Percentiles rank a stretch among this genome's conserved stretches.
Conservation (phyloP, 1,140 invertebrate genomes). For the Drosophila athabasca region DNA sequence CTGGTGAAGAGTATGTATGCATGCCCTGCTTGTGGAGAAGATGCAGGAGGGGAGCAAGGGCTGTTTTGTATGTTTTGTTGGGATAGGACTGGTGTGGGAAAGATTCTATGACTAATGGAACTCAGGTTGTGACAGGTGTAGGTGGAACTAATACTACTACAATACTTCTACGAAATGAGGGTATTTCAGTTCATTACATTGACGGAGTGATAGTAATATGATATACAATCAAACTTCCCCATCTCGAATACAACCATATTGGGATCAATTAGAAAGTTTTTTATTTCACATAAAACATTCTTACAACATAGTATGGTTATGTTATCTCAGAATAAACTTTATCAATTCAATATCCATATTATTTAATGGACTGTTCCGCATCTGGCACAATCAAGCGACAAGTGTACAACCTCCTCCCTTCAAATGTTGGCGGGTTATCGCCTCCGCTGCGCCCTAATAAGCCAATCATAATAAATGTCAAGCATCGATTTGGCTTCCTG, state of each 20-base stretch:
- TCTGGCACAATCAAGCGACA: slow-evolving; percentile 32
- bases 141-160: slow-evolving; percentile 10
- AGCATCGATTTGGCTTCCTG: slow-evolving; percentile 71
- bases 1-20: not conserved
- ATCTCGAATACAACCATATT: no score
- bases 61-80: slow-evolving; percentile 11
- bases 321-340: no score
- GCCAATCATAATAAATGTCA: slow-evolving; percentile 81
- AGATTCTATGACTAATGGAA: slow-evolving; percentile 35
- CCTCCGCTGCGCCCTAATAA: slow-evolving; percentile 66
- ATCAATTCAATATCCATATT: slow-evolving; percentile 12
- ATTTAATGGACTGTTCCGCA: slow-evolving; percentile 12
- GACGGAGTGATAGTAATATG: no score
- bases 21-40: no score
- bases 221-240: no score
- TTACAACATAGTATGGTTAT: no score
- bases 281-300: no score
- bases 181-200: not conserved
- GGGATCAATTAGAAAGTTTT: no score
- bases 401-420: not conserved
- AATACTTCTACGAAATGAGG: not conserved
- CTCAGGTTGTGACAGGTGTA: slow-evolving; percentile 27
- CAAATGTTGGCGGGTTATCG: slow-evolving; percentile 7
- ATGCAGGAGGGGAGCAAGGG: not conserved
- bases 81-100: slow-evolving; percentile 41